Evolutionary conservation across 2,113 vertebrate species (phyloP).

Genomic region (Raphicerus campestris): DNA sequence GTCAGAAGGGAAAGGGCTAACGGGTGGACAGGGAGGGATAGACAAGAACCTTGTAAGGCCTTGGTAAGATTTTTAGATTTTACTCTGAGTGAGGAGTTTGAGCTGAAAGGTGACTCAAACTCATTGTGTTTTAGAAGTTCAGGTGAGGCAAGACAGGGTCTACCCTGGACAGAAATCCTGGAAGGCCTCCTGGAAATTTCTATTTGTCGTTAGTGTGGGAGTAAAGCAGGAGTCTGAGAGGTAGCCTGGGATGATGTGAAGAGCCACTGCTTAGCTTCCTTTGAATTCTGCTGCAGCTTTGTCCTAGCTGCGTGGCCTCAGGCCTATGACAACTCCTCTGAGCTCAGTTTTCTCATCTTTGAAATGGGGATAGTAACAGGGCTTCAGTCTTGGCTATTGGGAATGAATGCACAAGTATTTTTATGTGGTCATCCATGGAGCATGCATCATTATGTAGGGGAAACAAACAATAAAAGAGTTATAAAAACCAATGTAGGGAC

Average conservation of each 20-base stretch:
- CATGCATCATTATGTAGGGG: background rate
- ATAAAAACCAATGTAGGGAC: background rate
- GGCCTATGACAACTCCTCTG: background rate
- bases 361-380: background rate
- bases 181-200: background rate
- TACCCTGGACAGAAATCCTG: background rate
- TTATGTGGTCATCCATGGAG: background rate
- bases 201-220: background rate
- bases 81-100: background rate
- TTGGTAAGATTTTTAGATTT: background rate
- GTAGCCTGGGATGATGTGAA: background rate
- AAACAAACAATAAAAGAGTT: background rate
- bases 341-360: background rate
- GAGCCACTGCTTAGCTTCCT: background rate
- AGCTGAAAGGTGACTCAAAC: background rate
- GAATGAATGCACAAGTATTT: background rate
- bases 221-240: background rate
- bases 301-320: background rate
- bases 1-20: background rate
- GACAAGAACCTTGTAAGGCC: background rate
- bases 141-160: background rate
- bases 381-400: background rate
- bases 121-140: background rate
- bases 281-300: background rate
- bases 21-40: background rate